Evolutionary conservation across 2,113 vertebrate genomes (phyloP), one percentile per base, ranked within the genome.

Genomic region (Zeus faber): DNA sequence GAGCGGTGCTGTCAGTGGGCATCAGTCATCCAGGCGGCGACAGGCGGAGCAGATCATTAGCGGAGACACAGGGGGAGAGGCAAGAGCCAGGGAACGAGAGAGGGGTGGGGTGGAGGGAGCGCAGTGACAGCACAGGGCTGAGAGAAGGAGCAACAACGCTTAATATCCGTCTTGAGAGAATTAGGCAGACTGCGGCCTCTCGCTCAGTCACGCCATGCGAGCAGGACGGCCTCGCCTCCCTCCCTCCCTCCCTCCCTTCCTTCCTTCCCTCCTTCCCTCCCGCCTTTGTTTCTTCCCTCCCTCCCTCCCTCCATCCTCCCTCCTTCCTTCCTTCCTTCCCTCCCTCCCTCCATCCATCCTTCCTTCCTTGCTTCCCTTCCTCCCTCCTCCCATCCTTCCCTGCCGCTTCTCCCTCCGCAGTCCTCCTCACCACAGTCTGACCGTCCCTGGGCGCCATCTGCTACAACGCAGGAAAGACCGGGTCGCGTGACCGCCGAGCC

Each of bases 31-130:
- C 72, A 78, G 82, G 67, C 75, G 77, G 76, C 68, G 73, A 79
- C 81, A 81, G 80, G 77, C 77, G 40, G 81, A 82, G 78, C 82
- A 77, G 73, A 86, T 89, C 85, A 87, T 89, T 87, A 89, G 79
- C 72, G 76, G 73, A 81, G 67, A 81, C 64, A 51, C 54, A 73
- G 62, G 58, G 58, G 46, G 65, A 72, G 47, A 60, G 58, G 31
- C 53, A 65, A 59, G 39, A 48, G 63, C 47, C 60, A 64, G 61
- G 69, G 62, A 57, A 48, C 9, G 45, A 18, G 55, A 50, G 62
- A 53, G 66, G 57, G 70, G 68, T 10, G n/a, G 50, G 71, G 59
- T 65, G 57, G 59, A 46, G 67, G 61, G 66, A 1, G 49, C 6
- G n/a, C 44, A 16, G 40, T 52, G 63, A 73, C 27, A 18, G 33